Conservation (phyloP, 2,888 invertebrate genomes). For the Pachydiplax longipennis region DNA sequence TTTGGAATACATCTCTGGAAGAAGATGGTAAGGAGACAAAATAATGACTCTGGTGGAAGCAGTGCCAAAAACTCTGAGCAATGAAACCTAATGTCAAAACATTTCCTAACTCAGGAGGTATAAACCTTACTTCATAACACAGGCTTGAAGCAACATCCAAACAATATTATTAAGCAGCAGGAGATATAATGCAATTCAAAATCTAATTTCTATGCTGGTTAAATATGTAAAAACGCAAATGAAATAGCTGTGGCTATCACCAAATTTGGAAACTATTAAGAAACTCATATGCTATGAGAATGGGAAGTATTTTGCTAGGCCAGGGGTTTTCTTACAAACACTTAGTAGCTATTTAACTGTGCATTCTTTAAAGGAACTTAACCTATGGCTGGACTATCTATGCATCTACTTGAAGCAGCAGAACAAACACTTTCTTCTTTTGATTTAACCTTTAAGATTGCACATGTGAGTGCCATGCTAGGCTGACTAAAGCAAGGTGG, state of each 20-base stretch:
- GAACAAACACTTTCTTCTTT: not conserved
- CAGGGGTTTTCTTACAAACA: not conserved
- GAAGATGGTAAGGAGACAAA: slow-evolving; percentile 15
- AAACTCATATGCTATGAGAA: not conserved
- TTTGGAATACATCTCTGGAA: not conserved
- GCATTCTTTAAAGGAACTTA: not conserved
- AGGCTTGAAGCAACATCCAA: slow-evolving; percentile 12
- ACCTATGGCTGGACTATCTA: not conserved
- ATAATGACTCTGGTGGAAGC: not conserved
- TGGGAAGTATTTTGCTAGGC: not conserved
- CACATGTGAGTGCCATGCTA: not conserved
- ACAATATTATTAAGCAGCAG: not conserved
- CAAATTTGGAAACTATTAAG: not conserved
- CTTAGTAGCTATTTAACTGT: not conserved
- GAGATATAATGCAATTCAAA: not conserved
- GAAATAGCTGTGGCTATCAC: not conserved
- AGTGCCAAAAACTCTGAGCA: not conserved
- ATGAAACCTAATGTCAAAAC: not conserved
- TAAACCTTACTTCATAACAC: not conserved
- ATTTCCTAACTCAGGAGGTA: not conserved
- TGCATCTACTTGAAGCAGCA: not conserved
- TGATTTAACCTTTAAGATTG: not conserved
- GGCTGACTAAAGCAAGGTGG: not conserved
- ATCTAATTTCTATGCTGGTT: not conserved
- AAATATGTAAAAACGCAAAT: not conserved